phyloP scores from a whole-genome alignment of 2,888 invertebrate species.

The Nemapogon koenigi region DNA sequence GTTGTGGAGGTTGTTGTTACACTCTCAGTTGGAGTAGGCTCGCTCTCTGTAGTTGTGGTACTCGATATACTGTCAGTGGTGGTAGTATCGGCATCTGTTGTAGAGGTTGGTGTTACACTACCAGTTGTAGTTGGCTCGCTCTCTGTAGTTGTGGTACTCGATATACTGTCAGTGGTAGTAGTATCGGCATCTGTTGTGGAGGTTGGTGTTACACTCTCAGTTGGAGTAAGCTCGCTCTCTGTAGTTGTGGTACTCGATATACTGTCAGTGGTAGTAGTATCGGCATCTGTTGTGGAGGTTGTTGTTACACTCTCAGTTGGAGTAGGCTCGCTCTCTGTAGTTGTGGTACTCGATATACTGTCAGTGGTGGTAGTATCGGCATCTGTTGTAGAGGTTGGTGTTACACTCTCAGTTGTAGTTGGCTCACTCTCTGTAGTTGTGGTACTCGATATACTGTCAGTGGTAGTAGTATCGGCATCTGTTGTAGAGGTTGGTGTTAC shows the following conservation, averaged over 20 bases:
- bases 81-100: slow-evolving; percentile 1
- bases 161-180: slow-evolving; percentile 1
- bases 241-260: too few species aligned
- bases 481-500: too few species aligned
- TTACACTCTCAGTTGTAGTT: not conserved
- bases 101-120: slow-evolving; percentile 10
- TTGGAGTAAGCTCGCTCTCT: slow-evolving; percentile 10
- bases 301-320: slow-evolving; percentile 4
- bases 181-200: slow-evolving; percentile 2
- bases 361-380: not conserved
- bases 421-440: too few species aligned
- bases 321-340: not conserved
- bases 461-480: not conserved
- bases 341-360: too few species aligned
- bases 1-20: slow-evolving; percentile 1
- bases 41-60: not conserved
- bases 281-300: not conserved
- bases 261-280: not conserved
- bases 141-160: slow-evolving; percentile 5
- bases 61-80: slow-evolving; percentile 1
- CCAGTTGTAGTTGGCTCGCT: slow-evolving; percentile 9
- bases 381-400: not conserved
- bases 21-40: not conserved
- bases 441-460: not conserved
- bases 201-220: slow-evolving; percentile 5